A percentile compares a stretch with the other conserved stretches of the same genome.
phyloP scores from a whole-genome alignment of 2,113 vertebrate species.

The Felis chaus region DNA sequence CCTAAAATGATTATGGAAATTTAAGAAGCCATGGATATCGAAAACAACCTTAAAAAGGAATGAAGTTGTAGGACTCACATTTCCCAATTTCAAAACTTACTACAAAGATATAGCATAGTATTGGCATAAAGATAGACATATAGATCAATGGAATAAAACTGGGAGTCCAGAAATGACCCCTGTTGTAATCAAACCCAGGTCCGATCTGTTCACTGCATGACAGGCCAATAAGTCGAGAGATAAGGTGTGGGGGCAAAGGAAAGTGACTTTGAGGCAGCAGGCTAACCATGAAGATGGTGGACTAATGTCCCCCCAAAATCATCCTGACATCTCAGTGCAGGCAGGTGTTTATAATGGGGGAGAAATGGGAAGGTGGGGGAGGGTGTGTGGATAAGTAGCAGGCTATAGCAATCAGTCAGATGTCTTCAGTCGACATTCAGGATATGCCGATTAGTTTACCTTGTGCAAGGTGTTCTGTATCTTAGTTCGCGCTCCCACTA shows the following conservation, averaged over 20 bases:
- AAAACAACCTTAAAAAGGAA: not conserved
- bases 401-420: not conserved
- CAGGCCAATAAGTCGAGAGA: not conserved
- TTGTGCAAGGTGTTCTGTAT: not conserved
- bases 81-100: slow-evolving; percentile 5
- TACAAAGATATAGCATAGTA: not conserved
- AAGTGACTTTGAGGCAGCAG: not conserved
- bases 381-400: not conserved
- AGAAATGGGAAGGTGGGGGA: not conserved
- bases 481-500: not conserved
- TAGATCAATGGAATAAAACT: not conserved
- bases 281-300: not conserved
- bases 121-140: not conserved
- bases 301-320: not conserved
- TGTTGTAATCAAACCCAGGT: not conserved
- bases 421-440: not conserved
- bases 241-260: not conserved
- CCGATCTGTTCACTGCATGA: not conserved
- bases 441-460: not conserved
- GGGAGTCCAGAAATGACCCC: not conserved
- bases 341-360: not conserved
- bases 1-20: slow-evolving; percentile 12
- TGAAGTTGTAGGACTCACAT: not conserved
- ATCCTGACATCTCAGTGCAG: not conserved
- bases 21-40: not conserved